Evolutionary conservation across 2,113 vertebrate species (phyloP), one percentile per base, ranked within the genome.

Genomic region (Furnarius figulus): DNA sequence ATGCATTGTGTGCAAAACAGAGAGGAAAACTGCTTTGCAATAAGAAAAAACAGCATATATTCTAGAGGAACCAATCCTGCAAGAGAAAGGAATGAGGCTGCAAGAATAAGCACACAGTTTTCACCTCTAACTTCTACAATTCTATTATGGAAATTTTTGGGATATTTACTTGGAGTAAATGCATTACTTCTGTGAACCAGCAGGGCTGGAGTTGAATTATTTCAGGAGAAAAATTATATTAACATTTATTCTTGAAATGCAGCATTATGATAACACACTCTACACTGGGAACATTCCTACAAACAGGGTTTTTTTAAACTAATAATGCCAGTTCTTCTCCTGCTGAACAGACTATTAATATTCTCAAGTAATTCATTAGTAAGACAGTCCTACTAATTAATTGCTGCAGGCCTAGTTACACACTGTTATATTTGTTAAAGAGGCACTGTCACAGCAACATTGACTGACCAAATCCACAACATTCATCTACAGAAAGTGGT

Each of bases 291-390:
- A 82, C 14, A 17, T 49, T 68, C 81, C 73, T 90, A 61, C 22
- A 52, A 56, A 33, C 4, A 3, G 33, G 63, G 63, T 82, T 75
- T 49, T 35, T 59, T 42, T 8, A 49, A 9, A 49, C 24, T 46
- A 68, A 62, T 44, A 72, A 59, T 31, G 10, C 21, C 70, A 84
- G 14, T 53, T 89, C 40, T 90, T 22, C 67, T 84, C 37, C 62
- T 91, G 88, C 65, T 76, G 63, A 94, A 80, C 62, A 97, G 59
- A 82, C 39, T 90, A 40, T 93, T 56, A 67, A 96, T 94, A 85
- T 81, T 50, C 37, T 95, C 72, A 88, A 46, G 30, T 91, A 50
- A 95, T 70, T 95, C 74, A 87, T 91, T 95, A 91, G 13, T 56
- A 59, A 82, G 40, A 70, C 5, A 86, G 23, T 44, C 23, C 15